Base-by-base conservation (phyloP, 2,888 invertebrate species). In the Athrips mouffetella region DNA sequence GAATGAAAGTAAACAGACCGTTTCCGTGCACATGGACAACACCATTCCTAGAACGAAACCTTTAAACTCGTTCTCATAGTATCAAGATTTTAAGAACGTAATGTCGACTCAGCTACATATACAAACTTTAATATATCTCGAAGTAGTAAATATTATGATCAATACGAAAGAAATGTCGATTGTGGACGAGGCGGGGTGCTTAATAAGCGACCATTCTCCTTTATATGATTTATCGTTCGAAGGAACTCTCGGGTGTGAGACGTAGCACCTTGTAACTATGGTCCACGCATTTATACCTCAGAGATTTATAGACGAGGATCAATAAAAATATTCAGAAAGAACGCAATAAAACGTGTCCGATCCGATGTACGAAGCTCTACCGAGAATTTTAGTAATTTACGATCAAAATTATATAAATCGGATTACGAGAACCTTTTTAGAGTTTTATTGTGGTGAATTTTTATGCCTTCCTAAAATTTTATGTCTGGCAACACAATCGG, bases 21-120 rank as follows among this genome's bases (percentile, higher is more conserved):
- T 80, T 80, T 82, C 80, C 80, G 78, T 69, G 73, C 80, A 78
- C 75, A 76, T 78, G 80, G 67, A 57, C 58, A 60, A 59, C 56
- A 29, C 37, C 37, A 41, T 47, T 50, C 35, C 45, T 45, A 50
- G 45, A 48, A 46, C n/a, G n/a, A n/a, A n/a, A 31, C 39, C 39
- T 46, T 48, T 46, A 47, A 48, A 39, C 41, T 27, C 39, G 30
- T 25, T 25, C 25, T 25, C 25, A 44, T 29, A 29, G 25, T 42
- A 42, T 50, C 44, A 30, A 37, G 35, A 39, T 29, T 16, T 27
- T 39, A 25, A 31, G 39, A 35, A 48, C 41, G 6, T 11, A 31
- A 8, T n/a, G 18, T n/a, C n/a, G 3, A n/a, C 59, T 63, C 55
- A 57, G 13, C 7, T 27, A 15, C 15, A 15, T 41, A 54, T 57